These are phyloP conservation scores for Enteromius viviparus DNA, from an alignment of 2,797 vertebrate genomes.

Conservation along the genomic window DNA sequence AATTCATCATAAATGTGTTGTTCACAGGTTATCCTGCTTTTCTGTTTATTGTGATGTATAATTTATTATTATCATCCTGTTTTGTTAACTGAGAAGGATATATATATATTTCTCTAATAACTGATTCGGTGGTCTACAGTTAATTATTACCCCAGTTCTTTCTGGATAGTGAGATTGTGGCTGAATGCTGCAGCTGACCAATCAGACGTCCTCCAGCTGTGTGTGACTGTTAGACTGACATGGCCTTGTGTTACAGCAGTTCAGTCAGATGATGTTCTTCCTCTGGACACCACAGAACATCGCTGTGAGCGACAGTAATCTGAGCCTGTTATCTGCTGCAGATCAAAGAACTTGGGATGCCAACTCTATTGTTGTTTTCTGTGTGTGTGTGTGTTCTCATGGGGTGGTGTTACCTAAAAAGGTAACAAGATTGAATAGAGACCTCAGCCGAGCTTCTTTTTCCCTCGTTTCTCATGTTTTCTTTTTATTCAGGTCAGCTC, in stretches of 20 bases:
- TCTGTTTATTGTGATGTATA: not conserved
- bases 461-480: slow-evolving; percentile 8
- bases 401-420: not conserved
- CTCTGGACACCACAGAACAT: not conserved
- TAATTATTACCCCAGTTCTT: not conserved
- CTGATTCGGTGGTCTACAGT: not conserved
- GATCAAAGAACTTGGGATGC: not conserved
- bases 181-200: not conserved
- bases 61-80: not conserved
- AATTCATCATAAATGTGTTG: not conserved
- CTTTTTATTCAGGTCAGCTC: slow-evolving; percentile 34
- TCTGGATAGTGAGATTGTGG: not conserved
- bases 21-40: not conserved
- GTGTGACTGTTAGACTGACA: not conserved
- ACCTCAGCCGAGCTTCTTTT: slow-evolving; percentile 7
- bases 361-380: not conserved
- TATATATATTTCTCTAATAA: too few species aligned
- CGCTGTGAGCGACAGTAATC: not conserved
- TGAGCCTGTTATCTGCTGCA: slow-evolving; percentile 18
- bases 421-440: slow-evolving; percentile 27
- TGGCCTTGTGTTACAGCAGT: not conserved
- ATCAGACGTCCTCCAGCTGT: not conserved
- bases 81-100: not conserved
- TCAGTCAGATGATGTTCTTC: not conserved
- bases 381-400: slow-evolving; percentile 14